Evolutionary conservation across 2,888 invertebrate genomes (phyloP), one percentile per base, ranked within the genome.

Genomic region (Nebria brevicollis): DNA sequence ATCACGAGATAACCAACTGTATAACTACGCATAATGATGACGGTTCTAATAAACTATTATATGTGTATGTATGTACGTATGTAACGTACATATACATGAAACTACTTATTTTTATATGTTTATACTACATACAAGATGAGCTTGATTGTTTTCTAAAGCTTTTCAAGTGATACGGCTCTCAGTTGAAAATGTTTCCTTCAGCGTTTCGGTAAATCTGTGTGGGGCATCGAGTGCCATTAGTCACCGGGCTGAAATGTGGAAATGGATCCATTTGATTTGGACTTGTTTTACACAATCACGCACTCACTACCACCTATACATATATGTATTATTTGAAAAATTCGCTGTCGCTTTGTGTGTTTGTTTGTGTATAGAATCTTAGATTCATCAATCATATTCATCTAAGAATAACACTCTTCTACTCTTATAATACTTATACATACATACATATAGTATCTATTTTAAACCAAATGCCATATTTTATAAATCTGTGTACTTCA

Each of bases 261-360:
- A 70, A 70, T 26, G 66, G 66, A 20, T 70, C 54, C 54, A 54
- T 54, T 70, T 34, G 70, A 11, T 70, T 70, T 70, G 70, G 26
- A 26, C 34, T 25, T 66, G 66, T 66, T 66, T 66, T 66, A 66
- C 66, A 66, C 13, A n/a, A 66, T 66, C 66, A 15, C n/a, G 66
- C 7, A 34, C 66, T 15, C 20, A 26, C 68, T 20, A 43, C 43
- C 43, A 54, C 8, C 11, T 54, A 54, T 54, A 54, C 13, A 54
- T 54, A 54, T 54, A 54, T 54, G 4, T 54, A 54, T 54, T 54
- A 54, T 8, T 54, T 54, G 7, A 54, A 54, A 13, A 3, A 54
- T 11, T 54, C 11, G 0, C 20, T 54, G 4, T 54, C 54, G 54
- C 54, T 54, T 11, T 54, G 8, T 8, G 34, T 34, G 34, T 34